These are phyloP conservation scores for Diplolepis rosae DNA, from an alignment of 2,888 invertebrate genomes.

Conservation along the genomic window DNA sequence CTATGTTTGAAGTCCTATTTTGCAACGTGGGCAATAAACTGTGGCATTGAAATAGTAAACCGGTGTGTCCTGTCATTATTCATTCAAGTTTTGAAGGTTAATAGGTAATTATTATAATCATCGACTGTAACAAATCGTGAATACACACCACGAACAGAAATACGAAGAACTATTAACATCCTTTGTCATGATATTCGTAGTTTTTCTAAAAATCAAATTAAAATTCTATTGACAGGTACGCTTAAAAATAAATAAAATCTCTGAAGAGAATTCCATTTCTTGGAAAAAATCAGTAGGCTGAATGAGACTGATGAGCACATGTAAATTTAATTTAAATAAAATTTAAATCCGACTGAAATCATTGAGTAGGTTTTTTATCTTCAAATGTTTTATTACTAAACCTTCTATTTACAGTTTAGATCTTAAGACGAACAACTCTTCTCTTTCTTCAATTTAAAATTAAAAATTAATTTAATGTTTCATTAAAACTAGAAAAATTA, in stretches of 20 bases:
- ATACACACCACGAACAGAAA: not conserved
- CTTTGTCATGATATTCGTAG: not conserved
- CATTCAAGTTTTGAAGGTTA: not conserved
- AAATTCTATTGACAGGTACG: no score
- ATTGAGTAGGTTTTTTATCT: no score
- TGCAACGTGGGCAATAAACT: not conserved
- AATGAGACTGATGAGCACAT: no score
- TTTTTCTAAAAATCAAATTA: not conserved
- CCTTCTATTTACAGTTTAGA: not conserved
- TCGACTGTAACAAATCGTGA: not conserved
- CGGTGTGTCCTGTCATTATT: not conserved
- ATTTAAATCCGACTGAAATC: no score
- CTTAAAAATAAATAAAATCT: not conserved
- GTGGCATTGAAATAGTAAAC: not conserved
- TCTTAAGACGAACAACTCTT: no score
- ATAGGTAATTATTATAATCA: not conserved
- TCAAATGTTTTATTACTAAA: not conserved
- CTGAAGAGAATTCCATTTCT: no score
- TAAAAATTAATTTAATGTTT: no score
- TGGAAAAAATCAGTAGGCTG: no score
- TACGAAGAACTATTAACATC: not conserved
- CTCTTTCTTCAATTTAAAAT: no score
- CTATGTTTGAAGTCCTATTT: not conserved
- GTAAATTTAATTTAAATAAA: no score
- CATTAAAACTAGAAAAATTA: no score